Evolutionary conservation across 2,113 vertebrate genomes (phyloP), one percentile per base, ranked within the genome.

Genomic region (Junco hyemalis): DNA sequence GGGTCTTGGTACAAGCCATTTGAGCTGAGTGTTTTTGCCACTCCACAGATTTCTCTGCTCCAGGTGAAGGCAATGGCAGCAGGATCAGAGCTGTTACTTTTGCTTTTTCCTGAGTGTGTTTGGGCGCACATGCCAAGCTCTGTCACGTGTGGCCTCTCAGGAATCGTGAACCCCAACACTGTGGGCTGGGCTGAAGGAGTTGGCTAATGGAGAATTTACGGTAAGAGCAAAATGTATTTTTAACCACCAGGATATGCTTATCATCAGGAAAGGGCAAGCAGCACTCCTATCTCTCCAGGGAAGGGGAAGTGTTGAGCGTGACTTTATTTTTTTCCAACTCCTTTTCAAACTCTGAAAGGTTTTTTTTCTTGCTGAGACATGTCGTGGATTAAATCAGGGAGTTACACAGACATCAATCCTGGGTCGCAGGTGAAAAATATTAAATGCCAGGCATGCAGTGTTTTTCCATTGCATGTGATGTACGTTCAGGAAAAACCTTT

Each of bases 231-330:
- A 78, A 45, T 91, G 64, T 97, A 94, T 97, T 97, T 97, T 95
- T 97, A 96, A 96, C 90, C n/a, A 88, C 69, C 95, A 95, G 97
- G 97, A 96, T 97, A 92, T 92, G 95, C 96, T 96, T 96, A 97
- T 95, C 96, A 1, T 79, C 97, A 97, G 97, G 95, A 97, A 97
- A 95, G 96, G 95, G 96, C 90, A 91, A 95, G 96, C 95, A 95
- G 88, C 53, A 35, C 74, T 95, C 74, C 96, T 86, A 85, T 95
- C 94, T 93, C 77, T 95, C 93, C 72, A 80, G 84, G 96, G 95
- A 95, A 96, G 42, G 88, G 96, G 95, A 97, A 95, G 91, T 92
- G 90, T 93, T 87, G 91, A 95, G 82, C 36, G 5, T 92, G 88
- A 91, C 91, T 96, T 88, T 44, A 95, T 57, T 88, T 95, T 96